Evolutionary conservation across 2,797 vertebrate genomes (phyloP), one percentile per base, ranked within the genome.

Genomic region (Caiman crocodilus): DNA sequence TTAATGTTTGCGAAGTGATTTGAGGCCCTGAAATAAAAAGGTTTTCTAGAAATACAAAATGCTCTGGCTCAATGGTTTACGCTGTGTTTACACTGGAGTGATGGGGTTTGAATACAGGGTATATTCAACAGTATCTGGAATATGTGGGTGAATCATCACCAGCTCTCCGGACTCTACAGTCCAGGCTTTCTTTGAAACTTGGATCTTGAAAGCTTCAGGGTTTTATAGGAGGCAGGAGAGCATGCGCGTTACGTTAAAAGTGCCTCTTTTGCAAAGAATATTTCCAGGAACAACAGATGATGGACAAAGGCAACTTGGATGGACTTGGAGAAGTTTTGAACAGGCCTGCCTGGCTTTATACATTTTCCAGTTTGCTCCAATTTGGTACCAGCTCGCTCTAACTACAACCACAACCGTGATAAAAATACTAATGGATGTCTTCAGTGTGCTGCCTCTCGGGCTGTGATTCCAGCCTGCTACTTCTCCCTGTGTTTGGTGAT

Each of bases 1-100:
- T 1, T 64, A 69, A 50, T 25, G 35, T 84, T 86, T 56, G 42
- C 35, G 93, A 86, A 88, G 65, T 74, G 84, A 76, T 58, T 57
- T 58, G 16, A 90, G 82, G 26, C 4, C 69, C 87, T 50, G 60
- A 64, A 55, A 84, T 50, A 84, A 78, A 50, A 13, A 80, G 65
- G 35, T 7, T 28, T 3, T 6, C 32, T 0, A 3, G 2, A 5
- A 1, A 6, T 42, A 80, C 83, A 71, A 23, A 2, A 15, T 2
- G 32, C 20, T 60, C 14, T 3, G 15, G 76, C 21, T 87, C 3
- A 0, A 17, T 30, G 64, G 11, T 9, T 67, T n/a, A 67, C 17
- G 9, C 61, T 83, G 21, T 88, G 85, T 69, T 82, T 88, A 77
- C 32, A 4, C 20, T 67, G 85, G 60, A 63, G 55, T 2, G 73